Evolutionary conservation across 2,888 invertebrate species (phyloP).

Genomic region (Caenorhabditis sinica): DNA sequence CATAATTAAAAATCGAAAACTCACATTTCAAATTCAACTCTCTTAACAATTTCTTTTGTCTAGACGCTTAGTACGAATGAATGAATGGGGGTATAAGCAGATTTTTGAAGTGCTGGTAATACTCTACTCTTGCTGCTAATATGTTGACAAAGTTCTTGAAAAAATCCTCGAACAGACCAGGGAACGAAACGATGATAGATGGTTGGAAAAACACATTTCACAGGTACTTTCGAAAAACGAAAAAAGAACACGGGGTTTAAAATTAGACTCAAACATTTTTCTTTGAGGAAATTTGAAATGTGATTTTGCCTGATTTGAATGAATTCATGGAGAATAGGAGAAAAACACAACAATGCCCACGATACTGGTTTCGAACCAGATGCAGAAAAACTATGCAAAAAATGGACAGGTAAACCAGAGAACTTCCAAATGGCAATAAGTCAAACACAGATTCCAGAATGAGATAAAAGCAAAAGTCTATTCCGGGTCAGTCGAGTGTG

Average conservation of each 20-base stretch:
- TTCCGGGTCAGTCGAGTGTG: conserved; percentile 62
- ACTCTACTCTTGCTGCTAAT: conserved; percentile 55
- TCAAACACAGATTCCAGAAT: conserved; percentile 42
- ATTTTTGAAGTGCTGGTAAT: conserved; percentile 53
- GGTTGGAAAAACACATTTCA: conserved; percentile 12
- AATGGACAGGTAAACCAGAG: conserved; percentile 3
- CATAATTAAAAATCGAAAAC: not conserved
- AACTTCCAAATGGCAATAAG: conserved; percentile 25
- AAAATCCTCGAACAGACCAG: conserved; percentile 57
- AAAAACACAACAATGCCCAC: conserved; percentile 21
- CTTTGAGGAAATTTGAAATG: not conserved
- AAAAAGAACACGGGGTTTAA: conserved; percentile 12
- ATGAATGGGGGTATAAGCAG: conserved; percentile 12
- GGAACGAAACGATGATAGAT: conserved; percentile 36
- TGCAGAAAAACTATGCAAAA: too few relatives aligned
- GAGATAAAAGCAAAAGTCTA: conserved; percentile 49
- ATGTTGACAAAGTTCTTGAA: conserved; percentile 63
- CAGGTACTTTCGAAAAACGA: not conserved
- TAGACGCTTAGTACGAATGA: conserved; percentile 30
- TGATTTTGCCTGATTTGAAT: conserved; percentile 3
- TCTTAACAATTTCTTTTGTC: conserved; percentile 15
- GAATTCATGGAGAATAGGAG: not conserved
- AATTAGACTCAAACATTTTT: not conserved
- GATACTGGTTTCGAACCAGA: conserved; percentile 36
- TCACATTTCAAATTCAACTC: not conserved